phyloP scores from a whole-genome alignment of 2,113 vertebrate genomes.

The Dunckerocampus dactyliophorus region DNA sequence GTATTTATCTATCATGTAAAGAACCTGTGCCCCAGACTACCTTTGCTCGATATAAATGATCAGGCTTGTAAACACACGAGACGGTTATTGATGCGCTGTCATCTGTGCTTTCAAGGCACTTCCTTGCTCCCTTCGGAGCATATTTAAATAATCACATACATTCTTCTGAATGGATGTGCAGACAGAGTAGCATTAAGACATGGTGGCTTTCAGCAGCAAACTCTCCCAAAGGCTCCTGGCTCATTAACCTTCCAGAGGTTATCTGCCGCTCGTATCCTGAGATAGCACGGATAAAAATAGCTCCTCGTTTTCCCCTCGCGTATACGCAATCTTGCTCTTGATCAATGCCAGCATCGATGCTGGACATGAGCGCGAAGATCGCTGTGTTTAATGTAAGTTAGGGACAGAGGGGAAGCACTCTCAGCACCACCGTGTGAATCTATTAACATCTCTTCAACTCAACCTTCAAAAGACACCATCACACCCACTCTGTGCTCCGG shows the following conservation, averaged over 20 bases:
- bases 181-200: conserved; percentile 19
- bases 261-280: conserved; percentile 48
- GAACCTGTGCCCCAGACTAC: not conserved
- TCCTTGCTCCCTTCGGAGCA: too few species aligned
- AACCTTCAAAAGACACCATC: conserved; percentile 35
- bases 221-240: conserved; percentile 35
- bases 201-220: conserved; percentile 43
- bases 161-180: conserved; percentile 23
- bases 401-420: not conserved
- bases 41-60: conserved; percentile 9
- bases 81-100: conserved; percentile 51
- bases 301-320: conserved; percentile 37
- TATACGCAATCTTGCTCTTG: conserved; percentile 13
- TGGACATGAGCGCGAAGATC: conserved; percentile 5
- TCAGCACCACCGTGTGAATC: not conserved
- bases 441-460: conserved; percentile 2
- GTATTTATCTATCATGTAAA: not conserved
- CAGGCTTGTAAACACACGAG: conserved; percentile 36
- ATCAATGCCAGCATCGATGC: conserved; percentile 50
- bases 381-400: conserved; percentile 3
- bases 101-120: too few species aligned
- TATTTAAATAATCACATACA: not conserved
- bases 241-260: conserved; percentile 66
- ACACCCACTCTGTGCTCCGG: not conserved
- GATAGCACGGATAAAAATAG: conserved; percentile 54